A percentile compares a stretch with the other conserved stretches of the same genome.
These are phyloP conservation scores for Eledona agricola DNA, from an alignment of 2,888 invertebrate genomes.

Conservation along the genomic window DNA sequence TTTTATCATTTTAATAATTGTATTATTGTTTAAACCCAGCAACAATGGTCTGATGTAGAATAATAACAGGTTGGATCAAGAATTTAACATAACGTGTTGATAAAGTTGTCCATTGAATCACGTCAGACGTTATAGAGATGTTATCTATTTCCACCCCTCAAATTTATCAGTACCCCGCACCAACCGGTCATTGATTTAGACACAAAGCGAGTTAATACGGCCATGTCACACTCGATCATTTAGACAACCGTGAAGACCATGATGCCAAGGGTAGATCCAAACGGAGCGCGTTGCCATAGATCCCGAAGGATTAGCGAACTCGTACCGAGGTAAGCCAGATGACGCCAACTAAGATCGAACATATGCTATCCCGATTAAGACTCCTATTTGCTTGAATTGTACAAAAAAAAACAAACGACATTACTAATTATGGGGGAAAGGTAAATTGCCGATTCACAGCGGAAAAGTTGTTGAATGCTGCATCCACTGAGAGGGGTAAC, in stretches of 20 bases:
- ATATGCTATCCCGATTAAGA: too few species aligned
- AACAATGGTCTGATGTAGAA: too few species aligned
- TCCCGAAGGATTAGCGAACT: constrained; percentile 34
- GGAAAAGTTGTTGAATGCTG: too few species aligned
- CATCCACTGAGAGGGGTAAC: constrained; percentile 48
- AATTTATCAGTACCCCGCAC: constrained; percentile 39
- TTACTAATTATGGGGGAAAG: too few species aligned
- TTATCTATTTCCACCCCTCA: constrained; percentile 50
- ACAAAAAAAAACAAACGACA: too few species aligned
- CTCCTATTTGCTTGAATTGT: too few species aligned
- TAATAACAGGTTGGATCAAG: too few species aligned
- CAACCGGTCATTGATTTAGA: constrained; percentile 55
- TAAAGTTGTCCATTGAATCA: constrained; percentile 55
- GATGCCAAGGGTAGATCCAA: constrained; percentile 28
- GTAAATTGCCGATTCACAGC: too few species aligned
- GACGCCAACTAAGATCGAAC: constrained; percentile 49
- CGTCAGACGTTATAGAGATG: constrained; percentile 54
- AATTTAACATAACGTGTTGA: too few species aligned
- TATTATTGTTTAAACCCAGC: too few species aligned
- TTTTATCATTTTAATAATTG: constrained; percentile 47
- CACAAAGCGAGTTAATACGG: constrained; percentile 60
- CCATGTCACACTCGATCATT: constrained; percentile 61
- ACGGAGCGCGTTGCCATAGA: constrained; percentile 30
- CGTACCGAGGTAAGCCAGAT: constrained; percentile 49
- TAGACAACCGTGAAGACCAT: constrained; percentile 50